These are phyloP conservation scores for Tortrix viridana DNA, from an alignment of 2,888 invertebrate species.

Conservation along the genomic window DNA sequence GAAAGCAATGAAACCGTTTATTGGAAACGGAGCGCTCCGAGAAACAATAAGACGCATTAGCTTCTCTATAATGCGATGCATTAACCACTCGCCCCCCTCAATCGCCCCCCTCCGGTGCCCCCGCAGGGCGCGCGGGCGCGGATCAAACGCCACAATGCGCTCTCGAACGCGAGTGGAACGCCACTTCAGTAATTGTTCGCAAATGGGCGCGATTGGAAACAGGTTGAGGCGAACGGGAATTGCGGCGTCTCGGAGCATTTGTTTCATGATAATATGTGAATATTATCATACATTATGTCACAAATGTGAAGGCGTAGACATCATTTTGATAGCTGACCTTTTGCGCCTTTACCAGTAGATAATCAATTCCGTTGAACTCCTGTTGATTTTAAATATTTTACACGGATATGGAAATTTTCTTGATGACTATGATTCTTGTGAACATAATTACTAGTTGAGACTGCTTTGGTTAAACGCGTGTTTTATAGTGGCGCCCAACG, in stretches of 20 bases:
- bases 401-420: too few relatives aligned
- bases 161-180: conserved; percentile 18
- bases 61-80: conserved; percentile 31
- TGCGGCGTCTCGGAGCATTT: background rate
- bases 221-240: background rate
- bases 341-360: too few relatives aligned
- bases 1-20: conserved; percentile 31
- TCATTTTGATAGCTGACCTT: too few relatives aligned
- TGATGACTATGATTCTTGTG: too few relatives aligned
- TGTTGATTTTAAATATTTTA: too few relatives aligned
- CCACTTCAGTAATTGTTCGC: conserved; percentile 33
- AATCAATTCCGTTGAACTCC: too few relatives aligned
- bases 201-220: conserved; percentile 24
- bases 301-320: too few relatives aligned
- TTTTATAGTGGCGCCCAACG: too few relatives aligned
- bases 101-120: conserved; percentile 9
- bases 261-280: too few relatives aligned
- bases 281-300: too few relatives aligned
- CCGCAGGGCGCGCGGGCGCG: conserved; percentile 30
- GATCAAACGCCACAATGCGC: conserved; percentile 33
- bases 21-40: conserved; percentile 23
- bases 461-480: too few relatives aligned
- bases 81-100: conserved; percentile 8
- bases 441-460: too few relatives aligned
- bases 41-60: conserved; percentile 37